Evolutionary conservation across 1,140 invertebrate genomes (phyloP), one percentile per base, ranked within the genome.

Genomic region (Pseudachorutes palmiensis): DNA sequence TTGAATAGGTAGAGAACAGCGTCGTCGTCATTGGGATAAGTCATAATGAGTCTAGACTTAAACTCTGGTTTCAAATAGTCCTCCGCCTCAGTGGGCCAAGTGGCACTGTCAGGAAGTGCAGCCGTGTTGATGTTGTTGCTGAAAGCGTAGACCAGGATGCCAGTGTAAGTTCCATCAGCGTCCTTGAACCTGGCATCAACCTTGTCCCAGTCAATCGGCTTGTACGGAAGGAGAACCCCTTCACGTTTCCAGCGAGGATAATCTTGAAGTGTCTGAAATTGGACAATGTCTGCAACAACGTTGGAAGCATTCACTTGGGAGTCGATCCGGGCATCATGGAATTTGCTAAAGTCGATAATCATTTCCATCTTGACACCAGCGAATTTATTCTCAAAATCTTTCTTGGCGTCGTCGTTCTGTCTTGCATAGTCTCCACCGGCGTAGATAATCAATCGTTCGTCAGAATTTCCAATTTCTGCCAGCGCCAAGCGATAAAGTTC

Each of bases 21-120:
- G 29, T 70, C 69, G 26, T 70, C 69, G 32, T 70, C 69, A 58
- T 70, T 70, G 14, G 69, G 69, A 30, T 70, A 70, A 22, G 65
- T 67, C 14, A 49, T 9, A n/a, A 60, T 22, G 26, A 66, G 62
- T 28, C 62, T 66, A 1, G 41, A 55, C 24, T 70, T 70, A 29
- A 67, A 60, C 30, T 45, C 57, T 26, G 69, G 69, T 28, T 28
- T 22, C 1, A 66, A 49, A 22, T 60, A 70, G 33, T 70, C 69
- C 1, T 12, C 32, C 2, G 68, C 68, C 31, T 70, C 65, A 16
- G 1, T 58, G 1, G 64, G 64, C 69, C 69, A 70, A 0, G 24
- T 45, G 1, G 49, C 45, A 2, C 55, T 29, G 29, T 70, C 33
- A 1, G 63, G 63, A 2, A 69, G 36, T 1, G 65, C 9, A 2